Evolutionary conservation across 2,888 invertebrate species (phyloP).

Genomic region (Dermolepida albohirtum): DNA sequence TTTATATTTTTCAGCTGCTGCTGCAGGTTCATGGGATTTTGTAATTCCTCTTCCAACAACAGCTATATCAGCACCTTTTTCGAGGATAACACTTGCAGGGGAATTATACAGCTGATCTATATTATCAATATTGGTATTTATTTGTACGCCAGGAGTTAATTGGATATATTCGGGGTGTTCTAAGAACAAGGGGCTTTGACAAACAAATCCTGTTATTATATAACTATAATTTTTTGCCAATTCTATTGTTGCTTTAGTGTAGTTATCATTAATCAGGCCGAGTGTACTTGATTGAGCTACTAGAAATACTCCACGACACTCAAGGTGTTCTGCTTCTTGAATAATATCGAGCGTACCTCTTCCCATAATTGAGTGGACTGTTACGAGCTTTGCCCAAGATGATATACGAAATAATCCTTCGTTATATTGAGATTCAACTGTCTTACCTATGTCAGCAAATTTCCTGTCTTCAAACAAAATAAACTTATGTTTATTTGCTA

Average conservation of each 20-base stretch:
- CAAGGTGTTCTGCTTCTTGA: conserved; percentile 64
- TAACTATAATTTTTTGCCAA: conserved; percentile 80
- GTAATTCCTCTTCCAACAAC: conserved; percentile 96
- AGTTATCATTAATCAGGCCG: conserved; percentile 73
- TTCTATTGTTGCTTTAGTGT: conserved; percentile 76
- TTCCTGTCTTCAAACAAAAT: no score
- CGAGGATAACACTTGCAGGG: no score
- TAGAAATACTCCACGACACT: conserved; percentile 75
- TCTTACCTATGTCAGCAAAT: conserved; percentile 98
- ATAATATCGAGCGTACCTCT: conserved; percentile 72
- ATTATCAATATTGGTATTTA: conserved; percentile 76
- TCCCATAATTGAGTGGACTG: conserved; percentile 94
- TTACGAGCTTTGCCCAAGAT: no score
- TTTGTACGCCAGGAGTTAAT: conserved; percentile 92
- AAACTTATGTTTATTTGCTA: conserved; percentile 85
- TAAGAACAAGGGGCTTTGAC: conserved; percentile 80
- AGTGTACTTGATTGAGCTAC: conserved; percentile 68
- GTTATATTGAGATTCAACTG: conserved; percentile 84
- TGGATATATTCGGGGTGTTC: conserved; percentile 83
- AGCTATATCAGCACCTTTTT: conserved; percentile 89
- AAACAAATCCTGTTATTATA: conserved; percentile 89
- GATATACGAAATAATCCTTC: conserved; percentile 81
- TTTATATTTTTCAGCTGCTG: no score
- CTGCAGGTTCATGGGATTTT: conserved; percentile 75
- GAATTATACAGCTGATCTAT: conserved; percentile 93